A percentile compares a stretch with the other conserved stretches of the same genome.
Conservation (phyloP, 2,113 vertebrate genomes). For the Mobula birostris region DNA sequence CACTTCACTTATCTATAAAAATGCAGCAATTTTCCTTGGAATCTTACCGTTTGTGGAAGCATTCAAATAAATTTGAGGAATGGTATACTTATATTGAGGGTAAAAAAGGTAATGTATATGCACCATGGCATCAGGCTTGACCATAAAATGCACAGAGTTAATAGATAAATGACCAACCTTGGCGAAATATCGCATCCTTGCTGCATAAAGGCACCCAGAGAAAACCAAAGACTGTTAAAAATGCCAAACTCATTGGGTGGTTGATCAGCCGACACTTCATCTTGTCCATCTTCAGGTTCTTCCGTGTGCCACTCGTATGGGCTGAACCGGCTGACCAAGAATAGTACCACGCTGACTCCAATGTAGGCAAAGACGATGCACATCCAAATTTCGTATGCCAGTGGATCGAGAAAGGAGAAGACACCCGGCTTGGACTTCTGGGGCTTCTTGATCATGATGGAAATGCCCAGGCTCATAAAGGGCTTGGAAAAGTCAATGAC, state of each 20-base stretch:
- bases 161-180: slow-evolving; percentile 69
- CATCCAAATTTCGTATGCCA: slow-evolving; percentile 99
- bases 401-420: slow-evolving; percentile 96
- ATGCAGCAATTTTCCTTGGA: slow-evolving; percentile 33
- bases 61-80: slow-evolving; percentile 29
- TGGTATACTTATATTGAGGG: slow-evolving; percentile 24
- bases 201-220: slow-evolving; percentile 98
- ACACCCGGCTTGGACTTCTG: slow-evolving; percentile 98
- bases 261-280: slow-evolving; percentile 82
- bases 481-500: slow-evolving; percentile 99
- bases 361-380: slow-evolving; percentile 99
- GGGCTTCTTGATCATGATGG: slow-evolving; percentile 99
- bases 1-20: slow-evolving; percentile 32
- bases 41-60: slow-evolving; percentile 28
- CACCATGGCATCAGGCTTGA: slow-evolving; percentile 39
- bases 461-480: slow-evolving; percentile 98
- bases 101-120: slow-evolving; percentile 38
- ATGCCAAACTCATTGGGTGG: slow-evolving; percentile 98
- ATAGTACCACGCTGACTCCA: slow-evolving; percentile 96
- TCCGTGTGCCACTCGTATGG: slow-evolving; percentile 97
- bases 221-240: slow-evolving; percentile 99
- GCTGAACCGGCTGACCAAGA: slow-evolving; percentile 97
- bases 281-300: slow-evolving; percentile 86
- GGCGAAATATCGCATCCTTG: slow-evolving; percentile 99
- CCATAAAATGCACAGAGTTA: slow-evolving; percentile 41